Base-by-base conservation (phyloP, 2,888 invertebrate species). In the Eilema griseolum region DNA sequence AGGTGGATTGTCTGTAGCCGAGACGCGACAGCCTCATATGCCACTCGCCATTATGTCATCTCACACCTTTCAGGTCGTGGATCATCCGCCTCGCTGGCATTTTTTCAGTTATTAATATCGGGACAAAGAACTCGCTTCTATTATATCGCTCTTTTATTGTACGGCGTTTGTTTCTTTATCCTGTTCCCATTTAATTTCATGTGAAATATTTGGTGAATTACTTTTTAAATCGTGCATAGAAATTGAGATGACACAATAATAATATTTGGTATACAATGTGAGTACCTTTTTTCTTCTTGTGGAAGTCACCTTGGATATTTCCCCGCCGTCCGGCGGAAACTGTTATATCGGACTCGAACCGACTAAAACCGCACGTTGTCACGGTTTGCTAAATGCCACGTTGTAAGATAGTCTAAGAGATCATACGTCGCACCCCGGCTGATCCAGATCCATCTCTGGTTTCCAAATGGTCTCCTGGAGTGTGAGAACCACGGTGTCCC, bases 1-100 rank as follows among this genome's bases (percentile, higher is more conserved):
- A 85, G 85, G 87, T 88, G 86, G 84, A 86, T 88, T 88, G 86
- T 84, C 82, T 83, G 81, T 78, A 80, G 81, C 63, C 76, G 76
- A 71, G 74, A 70, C 66, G 75, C 76, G 82, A 77, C 77, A 77
- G 76, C 77, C 85, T 83, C 70, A 72, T 77, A 77, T 74, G 76
- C 80, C 69, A 70, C 67, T 59, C 64, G 81, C 79, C 80, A 84
- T 85, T 86, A 84, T 85, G 88, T 89, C 88, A 87, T 82, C 85
- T 82, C 83, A 70, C 82, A 76, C 84, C 84, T 84, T 80, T 80
- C 59, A 74, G 83, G 72, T 84, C 86, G 82, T 88, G 84, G 83
- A 86, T 88, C 86, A 85, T 77, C 78, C 72, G 77, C 70, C 69
- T 66, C 64, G 69, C 74, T 78, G 74, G 71, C 72, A 79, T 70